These are phyloP conservation scores for Paracanthobrama guichenoti DNA, from an alignment of 2,113 vertebrate genomes.

Conservation along the genomic window DNA sequence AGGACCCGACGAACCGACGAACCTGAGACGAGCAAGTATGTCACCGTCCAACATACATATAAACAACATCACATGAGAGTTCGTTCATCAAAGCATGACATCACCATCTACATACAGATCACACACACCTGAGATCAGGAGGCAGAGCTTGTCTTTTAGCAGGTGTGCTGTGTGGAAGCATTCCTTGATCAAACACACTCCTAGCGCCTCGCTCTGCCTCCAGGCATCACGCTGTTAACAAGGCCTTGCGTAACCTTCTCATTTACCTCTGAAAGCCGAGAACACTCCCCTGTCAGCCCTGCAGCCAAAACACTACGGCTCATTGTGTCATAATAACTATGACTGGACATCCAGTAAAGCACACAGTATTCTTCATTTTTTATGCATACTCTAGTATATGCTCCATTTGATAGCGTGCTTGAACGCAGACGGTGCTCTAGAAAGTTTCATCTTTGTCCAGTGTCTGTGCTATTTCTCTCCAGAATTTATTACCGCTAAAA, in stretches of 20 bases:
- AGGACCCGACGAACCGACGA: conserved; percentile 77
- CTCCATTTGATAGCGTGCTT: too few relatives aligned
- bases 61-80: neutral
- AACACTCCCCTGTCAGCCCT: conserved; percentile 8
- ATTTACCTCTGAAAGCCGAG: neutral
- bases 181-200: neutral
- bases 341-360: neutral
- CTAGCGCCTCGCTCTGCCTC: neutral
- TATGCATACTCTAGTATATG: too few relatives aligned
- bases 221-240: neutral
- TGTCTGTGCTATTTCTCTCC: too few relatives aligned
- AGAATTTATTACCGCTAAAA: too few relatives aligned
- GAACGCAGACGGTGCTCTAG: too few relatives aligned
- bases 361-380: too few relatives aligned
- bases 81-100: neutral
- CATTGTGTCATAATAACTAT: neutral
- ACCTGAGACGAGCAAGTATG: conserved; percentile 86
- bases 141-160: neutral
- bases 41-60: conserved; percentile 58
- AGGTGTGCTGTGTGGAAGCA: neutral
- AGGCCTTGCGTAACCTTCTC: neutral
- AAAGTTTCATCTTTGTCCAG: too few relatives aligned
- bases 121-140: neutral
- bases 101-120: neutral
- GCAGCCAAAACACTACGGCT: neutral